phyloP scores from a whole-genome alignment of 2,797 vertebrate species.

The Mus minutoides region DNA sequence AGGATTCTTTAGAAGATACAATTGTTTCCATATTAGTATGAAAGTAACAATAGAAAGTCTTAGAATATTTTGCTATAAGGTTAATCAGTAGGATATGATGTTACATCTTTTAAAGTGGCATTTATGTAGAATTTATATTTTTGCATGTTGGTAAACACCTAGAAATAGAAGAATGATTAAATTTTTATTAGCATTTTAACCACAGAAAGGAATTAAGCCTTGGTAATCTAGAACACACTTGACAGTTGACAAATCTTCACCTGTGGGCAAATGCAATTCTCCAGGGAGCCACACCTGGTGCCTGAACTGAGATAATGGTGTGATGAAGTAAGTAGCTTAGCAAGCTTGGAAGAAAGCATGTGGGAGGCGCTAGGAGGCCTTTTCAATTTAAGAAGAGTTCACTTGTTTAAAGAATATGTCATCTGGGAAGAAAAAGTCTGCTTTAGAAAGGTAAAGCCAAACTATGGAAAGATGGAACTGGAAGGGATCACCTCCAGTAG shows the following conservation, averaged over 20 bases:
- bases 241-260: not conserved
- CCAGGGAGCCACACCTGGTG: not conserved
- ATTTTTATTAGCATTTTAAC: constrained; percentile 20
- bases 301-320: not conserved
- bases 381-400: not conserved
- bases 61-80: not conserved
- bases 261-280: not conserved
- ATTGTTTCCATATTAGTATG: not conserved
- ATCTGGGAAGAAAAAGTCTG: not conserved
- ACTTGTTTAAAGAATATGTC: not conserved
- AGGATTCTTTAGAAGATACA: not conserved
- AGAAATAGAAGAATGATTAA: not conserved
- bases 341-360: not conserved
- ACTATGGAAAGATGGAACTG: not conserved
- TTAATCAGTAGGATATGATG: not conserved
- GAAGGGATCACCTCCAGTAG: not conserved
- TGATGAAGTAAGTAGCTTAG: not conserved
- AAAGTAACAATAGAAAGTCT: not conserved
- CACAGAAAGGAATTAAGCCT: not conserved
- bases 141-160: not conserved
- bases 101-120: not conserved
- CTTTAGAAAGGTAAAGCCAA: not conserved
- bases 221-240: not conserved
- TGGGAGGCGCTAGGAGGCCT: not conserved
- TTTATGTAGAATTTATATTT: not conserved